A percentile compares a stretch with the other conserved stretches of the same genome.
Conservation (phyloP, 53 echinoderm and acorn worm species). For the Mesocentrotus franciscanus region DNA sequence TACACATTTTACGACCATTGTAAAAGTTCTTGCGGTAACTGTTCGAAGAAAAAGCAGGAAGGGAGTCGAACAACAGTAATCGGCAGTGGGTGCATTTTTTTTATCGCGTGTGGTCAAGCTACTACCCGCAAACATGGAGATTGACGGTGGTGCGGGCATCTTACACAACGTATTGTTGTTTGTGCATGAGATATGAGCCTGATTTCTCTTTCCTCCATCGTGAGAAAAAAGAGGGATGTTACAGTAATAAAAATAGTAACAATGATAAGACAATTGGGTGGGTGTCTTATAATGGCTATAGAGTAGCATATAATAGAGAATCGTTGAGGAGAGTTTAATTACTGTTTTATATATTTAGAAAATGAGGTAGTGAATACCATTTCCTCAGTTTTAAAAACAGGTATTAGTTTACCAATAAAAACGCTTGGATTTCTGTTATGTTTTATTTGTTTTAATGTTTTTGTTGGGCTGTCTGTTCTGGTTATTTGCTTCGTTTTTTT, state of each 20-base stretch:
- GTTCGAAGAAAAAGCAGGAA: neutral
- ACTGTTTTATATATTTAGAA: neutral
- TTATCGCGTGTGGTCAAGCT: neutral
- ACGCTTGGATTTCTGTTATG: too few relatives aligned
- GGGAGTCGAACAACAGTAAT: neutral
- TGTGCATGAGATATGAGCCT: neutral
- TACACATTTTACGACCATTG: neutral
- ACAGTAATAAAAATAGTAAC: too few relatives aligned
- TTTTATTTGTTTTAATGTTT: too few relatives aligned
- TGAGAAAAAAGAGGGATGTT: too few relatives aligned
- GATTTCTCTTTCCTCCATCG: neutral
- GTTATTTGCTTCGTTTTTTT: too few relatives aligned
- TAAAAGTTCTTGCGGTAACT: neutral
- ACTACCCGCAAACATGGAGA: neutral
- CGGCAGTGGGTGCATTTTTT: neutral
- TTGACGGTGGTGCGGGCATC: neutral
- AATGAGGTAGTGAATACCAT: neutral
- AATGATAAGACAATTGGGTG: too few relatives aligned
- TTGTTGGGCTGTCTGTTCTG: too few relatives aligned
- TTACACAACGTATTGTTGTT: neutral
- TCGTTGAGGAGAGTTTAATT: neutral
- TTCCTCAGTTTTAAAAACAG: too few relatives aligned
- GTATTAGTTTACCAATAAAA: too few relatives aligned
- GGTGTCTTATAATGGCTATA: too few relatives aligned
- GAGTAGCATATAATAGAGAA: too few relatives aligned